Conservation (phyloP, 1,140 invertebrate genomes). For the Trichogramma pretiosum region DNA sequence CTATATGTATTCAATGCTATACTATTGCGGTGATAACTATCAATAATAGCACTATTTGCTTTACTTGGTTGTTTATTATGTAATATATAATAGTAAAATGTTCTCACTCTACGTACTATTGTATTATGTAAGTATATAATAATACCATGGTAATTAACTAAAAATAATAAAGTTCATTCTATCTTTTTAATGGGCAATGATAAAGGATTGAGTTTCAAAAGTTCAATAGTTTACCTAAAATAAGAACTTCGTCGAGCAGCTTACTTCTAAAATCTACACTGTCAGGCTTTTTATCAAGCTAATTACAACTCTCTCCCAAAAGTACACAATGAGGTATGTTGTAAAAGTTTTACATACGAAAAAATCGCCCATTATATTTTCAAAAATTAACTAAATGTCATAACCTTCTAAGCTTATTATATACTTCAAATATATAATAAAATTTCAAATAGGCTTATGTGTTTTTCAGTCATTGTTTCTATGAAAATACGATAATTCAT, state of each 20-base stretch:
- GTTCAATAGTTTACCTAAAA: constrained; percentile 15
- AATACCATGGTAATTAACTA: too few species aligned
- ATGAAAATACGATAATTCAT: too few species aligned
- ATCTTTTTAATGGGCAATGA: too few species aligned
- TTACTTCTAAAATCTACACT: constrained; percentile 19
- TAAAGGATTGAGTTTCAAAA: too few species aligned
- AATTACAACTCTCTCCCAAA: too few species aligned
- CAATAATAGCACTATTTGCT: constrained; percentile 18
- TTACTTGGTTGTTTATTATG: constrained; percentile 10
- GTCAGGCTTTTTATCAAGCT: constrained; percentile 12
- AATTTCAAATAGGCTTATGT: constrained; percentile 1
- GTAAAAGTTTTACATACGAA: too few species aligned
- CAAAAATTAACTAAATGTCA: constrained; percentile 7
- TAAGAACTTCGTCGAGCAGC: constrained; percentile 19
- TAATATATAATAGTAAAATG: background rate
- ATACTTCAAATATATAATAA: background rate
- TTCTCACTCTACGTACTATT: constrained; percentile 15
- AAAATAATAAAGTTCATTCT: too few species aligned
- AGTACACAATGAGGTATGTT: too few species aligned
- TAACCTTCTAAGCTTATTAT: constrained; percentile 9
- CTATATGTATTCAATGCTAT: constrained; percentile 11
- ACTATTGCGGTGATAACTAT: constrained; percentile 16
- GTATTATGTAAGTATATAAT: too few species aligned
- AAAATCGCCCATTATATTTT: constrained; percentile 9
- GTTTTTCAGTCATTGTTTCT: background rate